Percentiles rank a stretch among this genome's conserved stretches.
Conservation (phyloP, 1,140 invertebrate genomes). For the Oppia nitens region DNA sequence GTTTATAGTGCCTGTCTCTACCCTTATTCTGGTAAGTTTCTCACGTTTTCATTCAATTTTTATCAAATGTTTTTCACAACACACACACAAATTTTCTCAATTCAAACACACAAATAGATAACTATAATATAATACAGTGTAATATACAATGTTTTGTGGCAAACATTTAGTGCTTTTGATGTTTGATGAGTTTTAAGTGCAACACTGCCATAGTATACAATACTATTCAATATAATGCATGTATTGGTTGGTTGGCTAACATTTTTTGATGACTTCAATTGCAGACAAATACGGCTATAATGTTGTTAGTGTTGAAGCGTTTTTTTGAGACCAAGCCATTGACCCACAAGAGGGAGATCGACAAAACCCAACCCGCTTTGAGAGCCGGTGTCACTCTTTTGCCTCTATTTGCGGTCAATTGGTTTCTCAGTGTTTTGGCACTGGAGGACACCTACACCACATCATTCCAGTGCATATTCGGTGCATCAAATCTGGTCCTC, state of each 20-base stretch:
- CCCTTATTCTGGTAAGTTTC: slow-evolving; percentile 39
- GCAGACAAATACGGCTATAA: slow-evolving; percentile 31
- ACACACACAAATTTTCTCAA: too few relatives aligned
- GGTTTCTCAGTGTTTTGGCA: slow-evolving; percentile 50
- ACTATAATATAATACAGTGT: not conserved
- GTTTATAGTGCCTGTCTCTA: slow-evolving; percentile 46
- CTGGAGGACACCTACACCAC: slow-evolving; percentile 45
- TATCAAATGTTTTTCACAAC: too few relatives aligned
- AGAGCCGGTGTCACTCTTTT: slow-evolving; percentile 39
- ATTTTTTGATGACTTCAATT: too few relatives aligned
- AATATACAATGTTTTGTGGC: not conserved
- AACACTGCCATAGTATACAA: too few relatives aligned
- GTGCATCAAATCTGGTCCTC: slow-evolving; percentile 24
- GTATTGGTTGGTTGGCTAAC: too few relatives aligned
- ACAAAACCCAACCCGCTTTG: slow-evolving; percentile 28
- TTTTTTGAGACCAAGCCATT: slow-evolving; percentile 25
- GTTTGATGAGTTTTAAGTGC: not conserved
- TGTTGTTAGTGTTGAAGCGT: slow-evolving; percentile 28
- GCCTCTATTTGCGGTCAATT: slow-evolving; percentile 42
- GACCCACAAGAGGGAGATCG: slow-evolving; percentile 20
- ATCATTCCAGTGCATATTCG: slow-evolving; percentile 36
- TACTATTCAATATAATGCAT: too few relatives aligned
- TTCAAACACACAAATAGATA: too few relatives aligned
- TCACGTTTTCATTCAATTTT: not conserved
- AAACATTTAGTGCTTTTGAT: not conserved